A percentile compares a stretch with the other conserved stretches of the same genome.
Conservation (phyloP, 2,113 vertebrate species). For the Centrocercus urophasianus region DNA sequence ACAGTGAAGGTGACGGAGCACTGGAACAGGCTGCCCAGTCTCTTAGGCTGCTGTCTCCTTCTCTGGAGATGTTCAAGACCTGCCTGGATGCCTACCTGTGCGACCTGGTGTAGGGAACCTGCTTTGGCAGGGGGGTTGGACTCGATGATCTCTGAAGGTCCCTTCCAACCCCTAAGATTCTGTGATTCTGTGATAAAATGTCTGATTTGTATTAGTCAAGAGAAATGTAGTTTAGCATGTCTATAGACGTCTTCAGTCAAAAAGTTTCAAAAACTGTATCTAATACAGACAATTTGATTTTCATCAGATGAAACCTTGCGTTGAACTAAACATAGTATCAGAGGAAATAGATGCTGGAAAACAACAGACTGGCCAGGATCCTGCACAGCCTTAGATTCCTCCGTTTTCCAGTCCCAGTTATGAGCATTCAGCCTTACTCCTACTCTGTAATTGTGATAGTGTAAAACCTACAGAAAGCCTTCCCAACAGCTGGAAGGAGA, state of each 20-base stretch:
- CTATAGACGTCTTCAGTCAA: neutral
- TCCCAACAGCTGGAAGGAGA: neutral
- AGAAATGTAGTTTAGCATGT: neutral
- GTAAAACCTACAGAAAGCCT: neutral
- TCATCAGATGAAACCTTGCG: neutral
- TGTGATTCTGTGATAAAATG: neutral
- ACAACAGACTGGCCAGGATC: neutral
- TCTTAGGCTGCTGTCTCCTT: no score
- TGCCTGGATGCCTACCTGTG: no score
- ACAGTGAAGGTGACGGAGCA: no score
- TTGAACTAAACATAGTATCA: conserved; percentile 17
- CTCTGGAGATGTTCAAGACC: no score
- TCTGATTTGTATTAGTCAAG: neutral
- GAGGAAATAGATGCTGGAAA: conserved; percentile 12
- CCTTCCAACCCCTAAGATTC: no score
- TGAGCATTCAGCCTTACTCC: neutral
- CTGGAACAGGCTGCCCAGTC: no score
- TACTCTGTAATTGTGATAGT: neutral
- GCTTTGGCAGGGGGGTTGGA: no score
- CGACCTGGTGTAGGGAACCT: no score
- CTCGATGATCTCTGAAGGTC: no score
- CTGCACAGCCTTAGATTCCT: neutral
- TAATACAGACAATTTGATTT: neutral
- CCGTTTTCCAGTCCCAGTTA: neutral
- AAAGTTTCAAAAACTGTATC: neutral